phyloP scores from a whole-genome alignment of 37 sponge, comb jelly and placozoan genomes.

The Mnemiopsis leidyi region DNA sequence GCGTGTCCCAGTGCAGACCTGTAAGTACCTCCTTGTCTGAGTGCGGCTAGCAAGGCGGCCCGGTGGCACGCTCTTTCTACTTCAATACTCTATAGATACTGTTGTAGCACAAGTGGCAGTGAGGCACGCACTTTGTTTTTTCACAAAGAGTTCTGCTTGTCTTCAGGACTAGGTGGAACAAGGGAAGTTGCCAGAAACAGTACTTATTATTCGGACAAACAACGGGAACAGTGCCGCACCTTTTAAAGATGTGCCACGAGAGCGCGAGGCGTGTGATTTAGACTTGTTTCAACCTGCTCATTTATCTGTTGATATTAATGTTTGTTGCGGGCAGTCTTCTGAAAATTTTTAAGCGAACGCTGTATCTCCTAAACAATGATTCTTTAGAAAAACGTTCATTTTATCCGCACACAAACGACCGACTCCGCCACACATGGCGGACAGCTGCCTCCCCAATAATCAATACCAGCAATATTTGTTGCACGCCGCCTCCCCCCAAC shows the following conservation, averaged over 20 bases:
- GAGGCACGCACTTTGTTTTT: neutral
- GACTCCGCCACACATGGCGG: too few species aligned
- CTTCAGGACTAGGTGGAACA: neutral
- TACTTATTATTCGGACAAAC: neutral
- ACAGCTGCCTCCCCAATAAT: too few species aligned
- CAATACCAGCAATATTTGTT: too few species aligned
- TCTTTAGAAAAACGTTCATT: too few species aligned
- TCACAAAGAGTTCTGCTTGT: neutral
- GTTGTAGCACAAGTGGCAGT: neutral
- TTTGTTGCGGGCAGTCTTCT: too few species aligned
- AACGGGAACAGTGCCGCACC: neutral
- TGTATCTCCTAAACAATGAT: too few species aligned
- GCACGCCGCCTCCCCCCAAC: neutral
- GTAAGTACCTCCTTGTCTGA: neutral
- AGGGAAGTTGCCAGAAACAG: neutral
- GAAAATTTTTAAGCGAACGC: too few species aligned
- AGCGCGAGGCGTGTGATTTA: too few species aligned
- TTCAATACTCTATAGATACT: neutral
- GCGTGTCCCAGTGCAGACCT: neutral
- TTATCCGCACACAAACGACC: too few species aligned
- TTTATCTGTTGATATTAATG: too few species aligned
- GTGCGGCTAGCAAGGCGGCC: too few species aligned
- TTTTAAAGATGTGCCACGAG: neutral
- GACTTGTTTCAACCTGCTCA: too few species aligned
- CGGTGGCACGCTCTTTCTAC: neutral